Base-by-base conservation (phyloP, 92 coral and sea anemone species). In the Zoanthus gigantus region DNA sequence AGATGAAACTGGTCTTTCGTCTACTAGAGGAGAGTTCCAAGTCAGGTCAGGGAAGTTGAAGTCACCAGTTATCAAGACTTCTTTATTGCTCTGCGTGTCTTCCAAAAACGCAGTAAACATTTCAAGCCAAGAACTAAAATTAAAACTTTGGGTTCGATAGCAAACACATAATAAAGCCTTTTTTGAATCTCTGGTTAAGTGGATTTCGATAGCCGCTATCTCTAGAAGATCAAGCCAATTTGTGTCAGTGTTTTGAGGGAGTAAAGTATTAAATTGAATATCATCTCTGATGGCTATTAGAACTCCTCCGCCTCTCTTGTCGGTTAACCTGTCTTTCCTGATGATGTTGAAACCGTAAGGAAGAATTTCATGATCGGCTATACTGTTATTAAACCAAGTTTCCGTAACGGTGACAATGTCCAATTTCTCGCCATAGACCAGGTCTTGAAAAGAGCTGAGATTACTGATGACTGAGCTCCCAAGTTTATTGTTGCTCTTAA, bases 1-100 rank as follows among this genome's bases (percentile, higher is more conserved):
- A 42, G n/a, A 48, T 77, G 31, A 90, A 90, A 75, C 65, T 75
- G 30, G 77, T 75, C 3, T 80, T 74, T 63, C 78, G 46, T 13
- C 71, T 71, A 56, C 63, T 56, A 56, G 63, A 56, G 63, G 63
- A 56, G 63, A 56, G 63, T 56, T 56, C 63, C 63, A 11, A 56
- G 63, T 56, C 17, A 56, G 63, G 17, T 56, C 63, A 2, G 69
- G 82, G 53, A 67, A 83, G 42, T 88, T 88, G 45, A 82, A 88
- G 53, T 88, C 91, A 47, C 91, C 88, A 42, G 91, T 60, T 67
- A 89, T 76, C n/a, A 84, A 71, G 11, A 84, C 78, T 75, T 72
- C 45, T 31, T 89, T 68, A 75, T 89, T 80, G 67, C 71, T 45
- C 13, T 72, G 63, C 29, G 79, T 83, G 63, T 52, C 71, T 31